Percentiles rank a stretch among this genome's conserved stretches.
Conservation (phyloP, 2,797 vertebrate genomes). For the Taenioides sp. region DNA sequence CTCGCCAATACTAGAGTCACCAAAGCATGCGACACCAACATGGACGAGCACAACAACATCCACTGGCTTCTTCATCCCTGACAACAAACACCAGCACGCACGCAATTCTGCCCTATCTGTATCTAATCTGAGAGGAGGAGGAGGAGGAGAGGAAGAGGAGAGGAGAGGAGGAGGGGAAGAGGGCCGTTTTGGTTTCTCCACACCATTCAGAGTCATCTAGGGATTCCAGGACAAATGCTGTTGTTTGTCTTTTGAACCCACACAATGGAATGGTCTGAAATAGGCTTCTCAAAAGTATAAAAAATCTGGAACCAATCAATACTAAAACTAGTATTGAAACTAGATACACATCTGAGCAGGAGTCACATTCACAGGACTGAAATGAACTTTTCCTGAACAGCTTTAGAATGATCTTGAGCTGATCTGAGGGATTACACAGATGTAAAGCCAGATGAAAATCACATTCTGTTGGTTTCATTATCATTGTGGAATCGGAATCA, state of each 20-base stretch:
- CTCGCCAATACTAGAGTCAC: conserved; percentile 5
- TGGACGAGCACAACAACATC: neutral
- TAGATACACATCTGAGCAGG: no score
- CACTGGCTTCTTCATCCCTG: neutral
- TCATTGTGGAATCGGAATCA: no score
- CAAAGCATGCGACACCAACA: conserved; percentile 4
- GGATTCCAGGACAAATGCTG: conserved; percentile 5
- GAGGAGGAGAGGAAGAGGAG: neutral
- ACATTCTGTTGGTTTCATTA: no score
- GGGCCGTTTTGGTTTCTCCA: neutral
- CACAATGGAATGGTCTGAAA: neutral
- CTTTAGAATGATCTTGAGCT: no score
- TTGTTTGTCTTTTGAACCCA: conserved; percentile 9
- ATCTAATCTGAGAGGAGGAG: neutral
- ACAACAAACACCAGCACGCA: neutral
- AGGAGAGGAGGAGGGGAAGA: neutral
- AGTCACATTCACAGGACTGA: no score
- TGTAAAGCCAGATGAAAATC: no score
- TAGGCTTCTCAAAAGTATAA: no score
- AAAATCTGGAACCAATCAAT: no score
- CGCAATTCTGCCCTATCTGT: neutral
- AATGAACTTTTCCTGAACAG: no score
- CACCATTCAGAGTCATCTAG: neutral
- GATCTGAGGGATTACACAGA: no score
- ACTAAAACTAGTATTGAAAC: no score